A percentile compares a stretch with the other conserved stretches of the same genome.
Evolutionary conservation across 2,113 vertebrate genomes (phyloP).

Genomic region (Syngnathus scovelli): DNA sequence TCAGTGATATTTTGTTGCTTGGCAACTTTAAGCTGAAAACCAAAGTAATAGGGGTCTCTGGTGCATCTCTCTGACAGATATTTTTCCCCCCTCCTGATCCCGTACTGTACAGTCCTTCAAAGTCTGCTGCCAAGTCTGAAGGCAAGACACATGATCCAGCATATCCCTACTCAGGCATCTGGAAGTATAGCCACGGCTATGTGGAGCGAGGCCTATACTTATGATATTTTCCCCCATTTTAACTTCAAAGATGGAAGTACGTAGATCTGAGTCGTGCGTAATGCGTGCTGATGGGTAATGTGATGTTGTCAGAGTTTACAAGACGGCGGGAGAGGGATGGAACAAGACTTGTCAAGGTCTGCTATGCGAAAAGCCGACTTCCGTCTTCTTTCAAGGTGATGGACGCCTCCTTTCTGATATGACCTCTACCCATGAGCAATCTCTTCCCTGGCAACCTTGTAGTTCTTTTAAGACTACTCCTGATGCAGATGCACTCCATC

Average conservation of each 20-base stretch:
- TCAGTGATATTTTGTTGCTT: conserved; percentile 42
- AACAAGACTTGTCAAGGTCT: conserved; percentile 49
- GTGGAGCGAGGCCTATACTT: conserved; percentile 64
- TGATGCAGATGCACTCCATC: conserved; percentile 58
- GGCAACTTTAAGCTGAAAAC: conserved; percentile 38
- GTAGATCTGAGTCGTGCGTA: conserved; percentile 59
- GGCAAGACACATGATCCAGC: conserved; percentile 55
- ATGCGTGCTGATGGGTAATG: conserved; percentile 62
- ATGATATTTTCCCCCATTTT: conserved; percentile 66
- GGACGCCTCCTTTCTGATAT: conserved; percentile 16
- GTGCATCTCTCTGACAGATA: conserved; percentile 19
- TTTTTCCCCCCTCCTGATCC: conserved; percentile 19
- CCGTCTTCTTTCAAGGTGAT: conserved; percentile 30
- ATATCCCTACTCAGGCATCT: conserved; percentile 56
- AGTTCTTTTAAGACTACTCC: conserved; percentile 35
- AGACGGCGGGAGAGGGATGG: conserved; percentile 30
- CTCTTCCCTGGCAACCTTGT: conserved; percentile 5
- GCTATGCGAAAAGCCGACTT: conserved; percentile 18
- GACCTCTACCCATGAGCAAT: conserved; percentile 29
- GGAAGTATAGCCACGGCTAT: conserved; percentile 56
- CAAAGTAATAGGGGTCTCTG: conserved; percentile 11
- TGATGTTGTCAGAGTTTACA: conserved; percentile 57
- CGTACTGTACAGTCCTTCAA: conserved; percentile 14
- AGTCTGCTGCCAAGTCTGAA: conserved; percentile 51
- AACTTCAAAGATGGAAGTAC: conserved; percentile 63